Base-by-base conservation (phyloP, 2,113 vertebrate species). In the Numida meleagris region DNA sequence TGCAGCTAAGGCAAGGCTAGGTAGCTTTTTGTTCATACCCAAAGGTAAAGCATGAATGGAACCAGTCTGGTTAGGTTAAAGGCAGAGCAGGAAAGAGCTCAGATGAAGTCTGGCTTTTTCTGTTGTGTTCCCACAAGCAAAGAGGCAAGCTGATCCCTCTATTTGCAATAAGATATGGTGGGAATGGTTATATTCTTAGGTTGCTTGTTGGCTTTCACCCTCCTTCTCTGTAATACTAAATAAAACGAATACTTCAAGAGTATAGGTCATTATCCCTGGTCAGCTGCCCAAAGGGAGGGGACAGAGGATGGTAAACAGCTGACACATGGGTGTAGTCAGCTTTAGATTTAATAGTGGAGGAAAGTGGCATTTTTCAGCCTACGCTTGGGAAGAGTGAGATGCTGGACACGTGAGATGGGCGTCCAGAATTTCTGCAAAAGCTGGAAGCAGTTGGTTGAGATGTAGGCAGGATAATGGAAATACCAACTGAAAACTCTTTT, bases 191-290 rank as follows among this genome's bases (percentile, higher is more conserved):
- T 88, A 61, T 71, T 86, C 68, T 93, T 74, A 75, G 36, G 43
- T 78, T 83, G 57, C 73, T 83, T 72, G 77, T 84, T 90, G 68
- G 61, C 51, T 94, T 81, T 86, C 94, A 81, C 61, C 6, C 29
- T 92, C 48, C 40, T 71, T 76, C 78, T 92, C 86, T 74, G 34
- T 71, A 88, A 78, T 61, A 40, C 46, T 78, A 81, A 93, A 86
- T 82, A 96, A 92, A 94, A 95, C 59, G 90, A 90, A 86, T 90
- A 43, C 73, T 93, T 75, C 31, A 75, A 82, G 83, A 46, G 91
- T 90, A 68, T 68, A 93, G 65, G 66, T 88, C 86, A 88, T 92
- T 88, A 90, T 78, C 68, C 57, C 66, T 57, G 51, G 70, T 93
- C 80, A 86, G 51, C 76, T 95, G 80, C 61, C 80, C 51, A 86